A percentile compares a stretch with the other conserved stretches of the same genome.
Evolutionary conservation across 1,140 invertebrate species (phyloP).

Genomic region (Cataglyphis hispanica): DNA sequence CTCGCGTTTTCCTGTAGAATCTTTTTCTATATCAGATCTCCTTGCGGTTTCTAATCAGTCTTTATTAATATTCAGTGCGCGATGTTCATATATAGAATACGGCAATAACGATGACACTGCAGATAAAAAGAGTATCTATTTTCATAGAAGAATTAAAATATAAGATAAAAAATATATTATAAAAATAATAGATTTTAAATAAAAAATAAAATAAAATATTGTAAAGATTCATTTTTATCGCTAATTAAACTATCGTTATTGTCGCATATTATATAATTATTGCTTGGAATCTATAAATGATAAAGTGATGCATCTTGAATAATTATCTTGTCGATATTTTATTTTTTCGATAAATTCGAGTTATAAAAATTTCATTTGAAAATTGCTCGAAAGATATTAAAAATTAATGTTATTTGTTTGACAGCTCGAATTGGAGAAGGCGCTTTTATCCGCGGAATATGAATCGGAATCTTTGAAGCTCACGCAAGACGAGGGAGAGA

Average conservation of each 20-base stretch:
- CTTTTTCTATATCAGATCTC: constrained; percentile 1
- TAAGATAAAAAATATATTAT: not conserved
- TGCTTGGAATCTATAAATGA: not conserved
- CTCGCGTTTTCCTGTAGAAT: constrained; percentile 2
- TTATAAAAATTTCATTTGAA: not conserved
- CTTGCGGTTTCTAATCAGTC: constrained; percentile 5
- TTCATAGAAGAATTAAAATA: too few relatives aligned
- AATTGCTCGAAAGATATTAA: not conserved
- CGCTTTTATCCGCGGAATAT: constrained; percentile 93
- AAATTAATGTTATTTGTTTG: constrained; percentile 71
- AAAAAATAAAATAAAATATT: not conserved
- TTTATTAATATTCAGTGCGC: not conserved
- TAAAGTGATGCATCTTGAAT: not conserved
- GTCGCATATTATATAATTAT: not conserved
- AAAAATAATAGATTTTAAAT: constrained; percentile 1
- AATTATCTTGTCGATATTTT: not conserved
- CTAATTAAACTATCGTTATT: not conserved
- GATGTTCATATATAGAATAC: not conserved
- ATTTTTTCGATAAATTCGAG: not conserved
- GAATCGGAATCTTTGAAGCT: constrained; percentile 92
- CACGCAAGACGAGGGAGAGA: constrained; percentile 90
- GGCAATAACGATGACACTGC: not conserved
- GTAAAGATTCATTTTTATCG: not conserved
- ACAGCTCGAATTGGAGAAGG: constrained; percentile 94
- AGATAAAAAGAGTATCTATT: not conserved